phyloP scores from a whole-genome alignment of 2,888 invertebrate genomes.

The Chrysodeixis includens region DNA sequence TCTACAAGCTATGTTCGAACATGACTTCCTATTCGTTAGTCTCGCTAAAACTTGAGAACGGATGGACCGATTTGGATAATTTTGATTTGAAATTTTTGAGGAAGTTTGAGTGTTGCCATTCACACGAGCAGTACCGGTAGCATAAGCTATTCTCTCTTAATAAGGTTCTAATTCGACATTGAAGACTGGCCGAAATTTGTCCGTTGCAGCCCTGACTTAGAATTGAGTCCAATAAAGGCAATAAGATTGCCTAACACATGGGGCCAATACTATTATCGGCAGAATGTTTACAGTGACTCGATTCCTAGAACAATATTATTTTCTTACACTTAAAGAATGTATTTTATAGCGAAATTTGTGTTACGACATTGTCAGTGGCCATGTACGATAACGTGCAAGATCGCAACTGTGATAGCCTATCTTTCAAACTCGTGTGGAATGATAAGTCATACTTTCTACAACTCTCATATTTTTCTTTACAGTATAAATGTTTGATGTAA shows the following conservation, averaged over 20 bases:
- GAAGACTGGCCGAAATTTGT: background rate
- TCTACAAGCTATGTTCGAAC: background rate
- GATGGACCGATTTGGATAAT: too few species aligned
- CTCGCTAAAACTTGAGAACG: too few species aligned
- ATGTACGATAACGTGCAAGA: slow-evolving; percentile 27
- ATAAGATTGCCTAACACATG: slow-evolving; percentile 1
- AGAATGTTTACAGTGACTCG: background rate
- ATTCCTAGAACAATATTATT: background rate
- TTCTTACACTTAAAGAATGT: background rate
- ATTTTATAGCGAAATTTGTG: slow-evolving; percentile 18
- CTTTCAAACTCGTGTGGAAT: slow-evolving; percentile 27
- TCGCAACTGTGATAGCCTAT: slow-evolving; percentile 37
- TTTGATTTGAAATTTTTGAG: too few species aligned
- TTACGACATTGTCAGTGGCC: slow-evolving; percentile 15
- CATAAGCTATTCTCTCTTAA: background rate
- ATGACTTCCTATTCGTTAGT: too few species aligned
- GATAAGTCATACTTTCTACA: slow-evolving; percentile 43
- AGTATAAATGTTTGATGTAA: slow-evolving; percentile 11
- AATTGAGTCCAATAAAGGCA: slow-evolving; percentile 1
- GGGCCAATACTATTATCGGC: background rate
- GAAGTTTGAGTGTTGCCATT: too few species aligned
- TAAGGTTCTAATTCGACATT: background rate
- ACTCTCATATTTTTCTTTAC: slow-evolving; percentile 16
- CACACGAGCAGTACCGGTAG: too few species aligned
- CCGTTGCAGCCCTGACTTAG: background rate